Evolutionary conservation across 2,888 invertebrate species (phyloP).

Genomic region (Amblyjoppa fuscipennis): DNA sequence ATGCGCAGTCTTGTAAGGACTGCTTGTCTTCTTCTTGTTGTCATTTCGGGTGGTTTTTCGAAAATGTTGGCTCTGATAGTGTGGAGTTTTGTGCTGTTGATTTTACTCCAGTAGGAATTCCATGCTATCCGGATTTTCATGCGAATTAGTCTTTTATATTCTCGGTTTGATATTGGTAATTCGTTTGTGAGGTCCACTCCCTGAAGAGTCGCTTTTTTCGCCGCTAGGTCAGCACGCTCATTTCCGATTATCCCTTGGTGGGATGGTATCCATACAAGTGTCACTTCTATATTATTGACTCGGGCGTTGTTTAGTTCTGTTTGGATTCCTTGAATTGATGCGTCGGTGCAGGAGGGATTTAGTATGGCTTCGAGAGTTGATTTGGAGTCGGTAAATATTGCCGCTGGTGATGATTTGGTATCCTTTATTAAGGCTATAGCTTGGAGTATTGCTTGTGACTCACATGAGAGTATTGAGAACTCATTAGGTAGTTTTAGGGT

Average conservation of each 20-base stretch:
- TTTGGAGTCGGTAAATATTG: slow-evolving; percentile 22
- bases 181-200: not conserved
- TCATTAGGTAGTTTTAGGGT: slow-evolving; percentile 17
- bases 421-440: slow-evolving; percentile 3
- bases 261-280: slow-evolving; percentile 18
- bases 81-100: slow-evolving; percentile 2
- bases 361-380: not conserved
- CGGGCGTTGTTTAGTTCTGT: not conserved
- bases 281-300: not conserved
- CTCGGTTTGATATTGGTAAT: not conserved
- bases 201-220: slow-evolving; percentile 18
- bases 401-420: not conserved
- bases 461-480: slow-evolving; percentile 26
- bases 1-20: slow-evolving; percentile 16
- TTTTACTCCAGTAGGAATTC: not conserved
- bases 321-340: not conserved
- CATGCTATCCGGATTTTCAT: not conserved
- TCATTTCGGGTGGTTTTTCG: slow-evolving; percentile 1
- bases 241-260: slow-evolving; percentile 32
- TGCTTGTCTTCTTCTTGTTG: slow-evolving; percentile 8
- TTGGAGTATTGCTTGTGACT: slow-evolving; percentile 9
- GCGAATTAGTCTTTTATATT: not conserved
- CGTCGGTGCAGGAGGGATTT: not conserved
- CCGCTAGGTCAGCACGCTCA: not conserved
- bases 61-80: not conserved